Conservation (phyloP, 1,140 invertebrate species). For the Drosophila paulistorum region DNA sequence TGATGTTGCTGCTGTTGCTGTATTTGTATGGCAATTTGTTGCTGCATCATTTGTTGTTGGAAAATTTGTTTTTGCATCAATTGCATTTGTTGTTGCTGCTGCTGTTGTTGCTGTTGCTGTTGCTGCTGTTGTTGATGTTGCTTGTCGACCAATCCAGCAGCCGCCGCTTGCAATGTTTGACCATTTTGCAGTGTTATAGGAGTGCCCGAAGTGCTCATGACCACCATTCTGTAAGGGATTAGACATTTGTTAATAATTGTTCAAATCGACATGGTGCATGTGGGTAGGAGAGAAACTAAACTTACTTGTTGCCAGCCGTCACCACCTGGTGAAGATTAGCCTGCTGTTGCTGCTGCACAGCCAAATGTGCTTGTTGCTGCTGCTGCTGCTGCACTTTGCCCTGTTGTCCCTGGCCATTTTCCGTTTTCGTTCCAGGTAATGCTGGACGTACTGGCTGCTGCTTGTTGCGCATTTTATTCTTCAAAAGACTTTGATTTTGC, state of each 20-base stretch:
- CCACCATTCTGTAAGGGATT: constrained; percentile 69
- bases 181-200: constrained; percentile 79
- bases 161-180: constrained; percentile 67
- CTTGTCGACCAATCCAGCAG: constrained; percentile 58
- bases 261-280: too few species aligned
- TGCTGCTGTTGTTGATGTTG: constrained; percentile 66
- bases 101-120: constrained; percentile 61
- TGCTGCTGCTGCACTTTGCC: constrained; percentile 62
- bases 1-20: constrained; percentile 83
- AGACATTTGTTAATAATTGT: too few species aligned
- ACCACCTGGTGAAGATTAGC: constrained; percentile 83
- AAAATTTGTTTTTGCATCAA: constrained; percentile 67
- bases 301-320: constrained; percentile 77
- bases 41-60: constrained; percentile 74
- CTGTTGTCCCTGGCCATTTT: constrained; percentile 85
- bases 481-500: constrained; percentile 79
- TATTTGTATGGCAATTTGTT: constrained; percentile 72
- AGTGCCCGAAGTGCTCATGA: constrained; percentile 78
- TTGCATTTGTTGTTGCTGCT: constrained; percentile 60
- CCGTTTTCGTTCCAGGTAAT: constrained; percentile 85
- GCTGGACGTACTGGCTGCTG: constrained; percentile 85
- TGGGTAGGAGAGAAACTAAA: neutral
- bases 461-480: constrained; percentile 79
- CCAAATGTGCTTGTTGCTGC: constrained; percentile 82
- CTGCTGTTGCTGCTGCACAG: constrained; percentile 60